A percentile compares a stretch with the other conserved stretches of the same genome.
Evolutionary conservation across 2,113 vertebrate species (phyloP).

Genomic region (Oncorhynchus mykiss): DNA sequence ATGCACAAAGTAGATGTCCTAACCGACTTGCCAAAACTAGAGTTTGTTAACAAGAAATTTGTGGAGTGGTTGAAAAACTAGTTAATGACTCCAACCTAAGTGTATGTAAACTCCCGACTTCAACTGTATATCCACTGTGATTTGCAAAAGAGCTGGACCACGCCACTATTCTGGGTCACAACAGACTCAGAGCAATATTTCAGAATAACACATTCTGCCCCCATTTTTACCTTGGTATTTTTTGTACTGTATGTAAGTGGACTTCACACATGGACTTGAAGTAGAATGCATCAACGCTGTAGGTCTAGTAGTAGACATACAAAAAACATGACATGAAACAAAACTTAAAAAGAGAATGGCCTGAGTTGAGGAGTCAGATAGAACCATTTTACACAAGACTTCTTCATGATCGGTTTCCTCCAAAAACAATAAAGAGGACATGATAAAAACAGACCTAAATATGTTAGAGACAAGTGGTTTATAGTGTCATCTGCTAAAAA

Average conservation of each 20-base stretch:
- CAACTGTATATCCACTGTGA: too few species aligned
- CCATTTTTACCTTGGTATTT: background rate
- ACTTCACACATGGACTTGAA: conserved; percentile 66
- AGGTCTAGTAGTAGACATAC: conserved; percentile 62
- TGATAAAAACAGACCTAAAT: conserved; percentile 25
- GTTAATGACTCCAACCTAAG: too few species aligned
- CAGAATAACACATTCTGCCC: background rate
- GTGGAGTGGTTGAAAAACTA: too few species aligned
- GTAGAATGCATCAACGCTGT: conserved; percentile 61
- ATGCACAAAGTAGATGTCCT: too few species aligned
- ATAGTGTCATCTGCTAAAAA: too few species aligned
- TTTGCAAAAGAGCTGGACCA: too few species aligned
- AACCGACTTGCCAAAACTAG: too few species aligned
- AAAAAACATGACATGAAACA: conserved; percentile 56
- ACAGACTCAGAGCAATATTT: background rate
- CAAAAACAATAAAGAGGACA: background rate
- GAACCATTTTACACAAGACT: background rate
- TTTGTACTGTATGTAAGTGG: background rate
- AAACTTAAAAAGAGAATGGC: conserved; percentile 5
- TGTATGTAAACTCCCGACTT: too few species aligned
- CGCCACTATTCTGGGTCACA: too few species aligned
- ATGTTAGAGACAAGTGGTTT: background rate
- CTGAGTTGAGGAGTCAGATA: conserved; percentile 19
- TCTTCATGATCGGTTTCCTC: background rate
- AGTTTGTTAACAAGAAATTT: too few species aligned